Base-by-base conservation (phyloP, 2,797 vertebrate species). In the Holocentrus rufus region DNA sequence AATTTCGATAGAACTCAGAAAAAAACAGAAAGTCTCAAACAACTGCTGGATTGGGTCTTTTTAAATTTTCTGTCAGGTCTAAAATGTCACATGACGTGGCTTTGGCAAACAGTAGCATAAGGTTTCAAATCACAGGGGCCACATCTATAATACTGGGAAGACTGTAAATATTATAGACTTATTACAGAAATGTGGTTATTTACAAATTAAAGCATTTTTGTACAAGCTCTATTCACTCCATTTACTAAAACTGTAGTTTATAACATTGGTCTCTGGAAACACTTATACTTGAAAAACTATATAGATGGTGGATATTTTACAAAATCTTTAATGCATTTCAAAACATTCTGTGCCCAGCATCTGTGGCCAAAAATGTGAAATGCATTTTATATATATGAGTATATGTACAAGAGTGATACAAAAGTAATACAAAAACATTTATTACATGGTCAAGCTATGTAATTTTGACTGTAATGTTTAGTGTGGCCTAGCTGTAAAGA, bases 1-100 rank as follows among this genome's bases (percentile, higher is more conserved):
- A 46, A 75, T 77, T 78, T 44, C 60, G 54, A 75, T 64, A 72
- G 56, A 31, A 54, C 39, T 34, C 52, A 18, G 22, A 25, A 58
- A 77, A 75, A 65, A 9, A 72, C 15, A 63, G 4, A 27, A 14
- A 2, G 22, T 9, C 8, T 69, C 23, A 23, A 14, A 27, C 17
- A 15, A 17, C 47, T 50, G 47, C n/a, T 5, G 23, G 22, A 54
- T 23, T 54, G 10, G 6, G 18, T 60, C 17, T 69, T 39, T 15
- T 13, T 50, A 17, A 14, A 47, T 61, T 44, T 58, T 46, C 14
- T 47, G 20, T 52, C 66, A 22, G 34, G 15, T 54, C 11, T 66
- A 23, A 42, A 66, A 54, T 66, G 34, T 39, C 47, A 59, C 2
- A 58, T 64, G n/a, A 47, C 25, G 36, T 31, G 22, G 54, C 30